Percentiles rank a stretch among this genome's conserved stretches.
Evolutionary conservation across 2,113 vertebrate species (phyloP).

Genomic region (Salvator merianae): DNA sequence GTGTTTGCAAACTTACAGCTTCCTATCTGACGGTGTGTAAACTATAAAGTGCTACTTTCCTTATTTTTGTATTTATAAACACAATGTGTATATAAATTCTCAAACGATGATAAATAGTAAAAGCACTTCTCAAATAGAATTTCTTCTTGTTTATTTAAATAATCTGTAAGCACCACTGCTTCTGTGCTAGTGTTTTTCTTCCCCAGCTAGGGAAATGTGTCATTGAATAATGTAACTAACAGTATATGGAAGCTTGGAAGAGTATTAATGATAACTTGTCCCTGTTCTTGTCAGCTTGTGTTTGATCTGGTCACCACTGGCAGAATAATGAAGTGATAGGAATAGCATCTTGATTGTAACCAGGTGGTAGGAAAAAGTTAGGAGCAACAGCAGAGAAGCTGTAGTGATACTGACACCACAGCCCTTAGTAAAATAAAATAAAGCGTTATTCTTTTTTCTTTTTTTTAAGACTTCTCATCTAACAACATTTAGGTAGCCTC

Average conservation of each 20-base stretch:
- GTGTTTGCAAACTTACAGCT: background rate
- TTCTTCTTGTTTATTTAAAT: background rate
- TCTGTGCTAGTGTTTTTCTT: background rate
- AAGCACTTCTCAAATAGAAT: background rate
- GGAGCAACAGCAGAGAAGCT: slow-evolving; percentile 59
- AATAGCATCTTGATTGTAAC: slow-evolving; percentile 78
- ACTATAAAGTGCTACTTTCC: background rate
- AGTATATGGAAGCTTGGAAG: slow-evolving; percentile 55
- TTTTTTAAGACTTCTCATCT: background rate
- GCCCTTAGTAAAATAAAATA: slow-evolving; percentile 52
- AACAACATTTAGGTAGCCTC: slow-evolving; percentile 5
- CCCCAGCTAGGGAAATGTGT: slow-evolving; percentile 43
- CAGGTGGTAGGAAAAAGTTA: slow-evolving; percentile 74
- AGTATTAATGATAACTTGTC: slow-evolving; percentile 62
- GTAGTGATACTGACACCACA: slow-evolving; percentile 42
- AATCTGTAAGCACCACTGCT: too few species aligned
- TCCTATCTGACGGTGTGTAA: background rate
- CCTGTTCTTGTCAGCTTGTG: slow-evolving; percentile 65
- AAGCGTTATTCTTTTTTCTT: slow-evolving; percentile 18
- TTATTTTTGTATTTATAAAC: background rate
- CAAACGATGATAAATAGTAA: background rate
- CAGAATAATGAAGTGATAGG: slow-evolving; percentile 75
- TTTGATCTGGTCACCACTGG: slow-evolving; percentile 74
- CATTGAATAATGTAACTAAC: slow-evolving; percentile 56
- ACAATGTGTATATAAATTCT: background rate